Evolutionary conservation across 2,797 vertebrate genomes (phyloP), one percentile per base, ranked within the genome.

Genomic region (Melanotaenia boesemani): DNA sequence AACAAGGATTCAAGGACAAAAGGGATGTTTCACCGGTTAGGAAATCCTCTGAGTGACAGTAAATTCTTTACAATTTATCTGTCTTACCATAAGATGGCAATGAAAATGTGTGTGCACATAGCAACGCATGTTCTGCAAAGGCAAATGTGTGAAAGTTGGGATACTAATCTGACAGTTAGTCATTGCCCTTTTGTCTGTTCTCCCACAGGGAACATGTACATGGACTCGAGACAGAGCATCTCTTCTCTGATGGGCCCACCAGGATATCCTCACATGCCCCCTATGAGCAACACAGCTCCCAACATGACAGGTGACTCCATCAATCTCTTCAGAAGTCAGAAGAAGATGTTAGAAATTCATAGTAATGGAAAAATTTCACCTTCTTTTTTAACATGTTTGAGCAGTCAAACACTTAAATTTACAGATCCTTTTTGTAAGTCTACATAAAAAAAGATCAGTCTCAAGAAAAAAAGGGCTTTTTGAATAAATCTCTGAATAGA

Each of bases 161-260:
- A 72, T 73, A 41, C 65, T 54, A 76, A 85, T 87, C 73, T 79
- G 68, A 83, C 80, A 71, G 69, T 80, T 84, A 82, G 75, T 86
- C 79, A 82, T 52, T 81, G 82, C 50, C 73, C 69, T 87, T 81
- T 88, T 80, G 67, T 80, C 67, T 76, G 44, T 67, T 74, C 66
- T 77, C 71, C 79, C 74, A 73, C 90, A 97, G 96, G 95, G 86
- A 96, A 94, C 92, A 86, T 96, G 87, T 97, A 97, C 89, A 95
- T 96, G 82, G 96, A 96, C 87, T 95, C 95, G 22, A 95, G 96
- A 92, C 96, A 95, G 93, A 96, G 92, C 90, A 91, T 97, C 80
- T 93, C 95, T 67, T 88, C 92, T 70, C 93, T 97, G 92, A 96
- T 96, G 95, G 95, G 95, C 4, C 95, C 95, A 30, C 95, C 95